phyloP scores from a whole-genome alignment of 2,888 invertebrate species.

The Acanthosepion lycidas region DNA sequence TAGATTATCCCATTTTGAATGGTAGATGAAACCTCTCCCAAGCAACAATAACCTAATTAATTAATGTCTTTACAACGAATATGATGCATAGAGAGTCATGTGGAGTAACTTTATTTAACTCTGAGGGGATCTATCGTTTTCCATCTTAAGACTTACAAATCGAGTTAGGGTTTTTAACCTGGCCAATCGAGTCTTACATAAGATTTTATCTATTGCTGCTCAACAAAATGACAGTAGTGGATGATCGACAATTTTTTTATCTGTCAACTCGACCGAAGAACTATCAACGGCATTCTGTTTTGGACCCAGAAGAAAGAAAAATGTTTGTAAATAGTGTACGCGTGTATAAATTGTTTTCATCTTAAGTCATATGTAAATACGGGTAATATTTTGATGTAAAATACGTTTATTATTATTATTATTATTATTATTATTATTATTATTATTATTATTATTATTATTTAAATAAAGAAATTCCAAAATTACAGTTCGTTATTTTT shows the following conservation, averaged over 20 bases:
- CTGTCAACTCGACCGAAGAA: no score
- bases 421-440: conserved; percentile 33
- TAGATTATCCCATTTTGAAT: no score
- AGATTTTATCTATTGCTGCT: background rate
- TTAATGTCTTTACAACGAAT: no score
- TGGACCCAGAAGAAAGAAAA: background rate
- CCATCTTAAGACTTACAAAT: background rate
- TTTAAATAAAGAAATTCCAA: conserved; percentile 11
- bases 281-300: background rate
- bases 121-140: no score
- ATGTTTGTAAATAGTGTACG: background rate
- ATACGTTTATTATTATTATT: background rate
- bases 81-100: no score
- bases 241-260: background rate
- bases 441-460: conserved; percentile 33
- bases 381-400: background rate
- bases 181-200: background rate
- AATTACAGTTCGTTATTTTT: background rate
- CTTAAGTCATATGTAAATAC: background rate
- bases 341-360: background rate
- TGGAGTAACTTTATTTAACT: no score
- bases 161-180: background rate
- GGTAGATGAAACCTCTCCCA: no score
- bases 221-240: background rate
- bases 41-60: no score